A percentile compares a stretch with the other conserved stretches of the same genome.
Evolutionary conservation across 2,888 invertebrate genomes (phyloP).

Genomic region (Pemphredon lugubris): DNA sequence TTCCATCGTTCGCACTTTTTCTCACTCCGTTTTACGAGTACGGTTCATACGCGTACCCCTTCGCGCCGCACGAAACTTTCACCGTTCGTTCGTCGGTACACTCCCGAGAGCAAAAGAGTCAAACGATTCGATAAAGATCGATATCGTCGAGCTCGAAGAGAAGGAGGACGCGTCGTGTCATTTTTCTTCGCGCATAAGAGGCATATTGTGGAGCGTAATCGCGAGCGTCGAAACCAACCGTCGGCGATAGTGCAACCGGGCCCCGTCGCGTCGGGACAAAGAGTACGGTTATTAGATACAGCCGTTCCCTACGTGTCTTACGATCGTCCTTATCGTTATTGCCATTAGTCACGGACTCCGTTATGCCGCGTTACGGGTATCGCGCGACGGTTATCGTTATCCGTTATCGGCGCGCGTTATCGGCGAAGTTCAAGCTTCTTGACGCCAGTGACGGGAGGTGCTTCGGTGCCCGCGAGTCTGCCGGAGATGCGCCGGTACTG

Average conservation of each 20-base stretch:
- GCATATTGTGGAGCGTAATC: slow-evolving; percentile 44
- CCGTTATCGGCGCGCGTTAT: slow-evolving; percentile 69
- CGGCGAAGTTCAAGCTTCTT: slow-evolving; percentile 70
- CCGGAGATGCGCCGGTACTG: too few species aligned
- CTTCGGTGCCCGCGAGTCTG: slow-evolving; percentile 35
- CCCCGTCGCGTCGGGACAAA: slow-evolving; percentile 57
- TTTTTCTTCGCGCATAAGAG: background rate
- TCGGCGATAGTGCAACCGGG: slow-evolving; percentile 23
- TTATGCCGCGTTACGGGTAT: slow-evolving; percentile 71
- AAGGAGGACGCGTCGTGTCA: background rate
- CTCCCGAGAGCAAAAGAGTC: too few species aligned
- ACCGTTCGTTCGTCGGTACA: too few species aligned
- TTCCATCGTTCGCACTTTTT: too few species aligned
- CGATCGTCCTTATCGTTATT: slow-evolving; percentile 76
- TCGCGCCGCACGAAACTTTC: too few species aligned
- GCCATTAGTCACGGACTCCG: slow-evolving; percentile 76
- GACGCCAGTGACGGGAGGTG: slow-evolving; percentile 47
- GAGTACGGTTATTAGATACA: slow-evolving; percentile 66
- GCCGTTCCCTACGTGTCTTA: slow-evolving; percentile 71
- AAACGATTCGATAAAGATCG: too few species aligned
- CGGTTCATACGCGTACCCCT: too few species aligned
- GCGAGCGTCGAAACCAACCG: slow-evolving; percentile 35
- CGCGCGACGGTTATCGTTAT: slow-evolving; percentile 75
- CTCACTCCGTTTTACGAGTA: too few species aligned
- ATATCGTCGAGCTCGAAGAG: too few species aligned